Conservation (phyloP, 2,888 invertebrate genomes). For the Lissocephala sabroskyi region DNA sequence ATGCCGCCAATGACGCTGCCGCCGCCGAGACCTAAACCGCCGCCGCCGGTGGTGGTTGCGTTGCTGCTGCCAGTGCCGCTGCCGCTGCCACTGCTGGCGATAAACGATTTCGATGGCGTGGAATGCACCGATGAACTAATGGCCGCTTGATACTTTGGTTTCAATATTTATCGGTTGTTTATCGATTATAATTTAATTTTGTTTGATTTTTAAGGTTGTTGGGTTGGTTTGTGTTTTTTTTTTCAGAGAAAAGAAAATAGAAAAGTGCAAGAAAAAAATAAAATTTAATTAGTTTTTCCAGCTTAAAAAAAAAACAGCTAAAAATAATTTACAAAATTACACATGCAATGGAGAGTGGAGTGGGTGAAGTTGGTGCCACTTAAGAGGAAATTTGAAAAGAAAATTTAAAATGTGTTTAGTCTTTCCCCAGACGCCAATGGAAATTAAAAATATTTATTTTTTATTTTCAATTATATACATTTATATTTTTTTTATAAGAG, state of each 20-base stretch:
- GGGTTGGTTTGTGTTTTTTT: constrained; percentile 23
- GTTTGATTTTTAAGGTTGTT: constrained; percentile 3
- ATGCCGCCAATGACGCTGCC: constrained; percentile 53
- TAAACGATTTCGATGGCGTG: constrained; percentile 79
- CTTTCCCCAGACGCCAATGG: constrained; percentile 73
- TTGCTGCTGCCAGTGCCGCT: constrained; percentile 44
- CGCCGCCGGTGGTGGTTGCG: constrained; percentile 38
- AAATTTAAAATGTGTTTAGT: constrained; percentile 70
- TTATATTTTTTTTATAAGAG: too few relatives aligned
- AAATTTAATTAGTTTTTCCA: constrained; percentile 54
- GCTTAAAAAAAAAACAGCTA: constrained; percentile 36
- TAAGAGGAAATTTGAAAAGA: constrained; percentile 11
- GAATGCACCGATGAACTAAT: constrained; percentile 80
- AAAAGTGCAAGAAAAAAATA: constrained; percentile 63
- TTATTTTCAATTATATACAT: too few relatives aligned
- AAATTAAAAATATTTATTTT: too few relatives aligned
- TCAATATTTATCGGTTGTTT: constrained; percentile 14
- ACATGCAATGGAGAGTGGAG: too few relatives aligned
- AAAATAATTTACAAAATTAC: constrained; percentile 27
- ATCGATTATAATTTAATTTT: constrained; percentile 5
- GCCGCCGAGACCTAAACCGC: constrained; percentile 53
- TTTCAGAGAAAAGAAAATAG: constrained; percentile 59
- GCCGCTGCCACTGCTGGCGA: constrained; percentile 59
- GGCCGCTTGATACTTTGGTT: constrained; percentile 88
- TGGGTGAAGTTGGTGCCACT: constrained; percentile 9